These are phyloP conservation scores for Zosterops hypoxanthus DNA, from an alignment of 2,113 vertebrate genomes.

Conservation along the genomic window DNA sequence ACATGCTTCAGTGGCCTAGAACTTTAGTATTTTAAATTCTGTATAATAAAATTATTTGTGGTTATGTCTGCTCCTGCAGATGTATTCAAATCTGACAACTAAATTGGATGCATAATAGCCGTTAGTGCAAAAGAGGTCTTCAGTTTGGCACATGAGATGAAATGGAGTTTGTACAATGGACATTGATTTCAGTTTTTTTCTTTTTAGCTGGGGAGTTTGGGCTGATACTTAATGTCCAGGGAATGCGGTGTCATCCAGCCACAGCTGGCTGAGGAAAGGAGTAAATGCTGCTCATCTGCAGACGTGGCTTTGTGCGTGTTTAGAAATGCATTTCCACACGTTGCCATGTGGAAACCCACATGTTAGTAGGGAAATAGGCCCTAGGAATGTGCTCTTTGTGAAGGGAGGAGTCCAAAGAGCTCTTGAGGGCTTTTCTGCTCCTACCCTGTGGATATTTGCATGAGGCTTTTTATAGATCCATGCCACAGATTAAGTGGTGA, in stretches of 20 bases:
- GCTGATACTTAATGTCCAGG: background rate
- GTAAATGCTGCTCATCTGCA: background rate
- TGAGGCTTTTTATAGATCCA: background rate
- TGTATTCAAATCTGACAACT: background rate
- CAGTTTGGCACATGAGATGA: background rate
- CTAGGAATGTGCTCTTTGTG: background rate
- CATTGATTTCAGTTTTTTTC: background rate
- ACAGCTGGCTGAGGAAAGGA: background rate
- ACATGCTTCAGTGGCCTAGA: background rate
- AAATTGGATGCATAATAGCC: background rate
- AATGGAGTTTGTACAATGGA: background rate
- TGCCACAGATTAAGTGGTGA: background rate
- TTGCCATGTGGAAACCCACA: background rate
- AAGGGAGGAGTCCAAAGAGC: background rate
- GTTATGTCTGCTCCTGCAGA: background rate
- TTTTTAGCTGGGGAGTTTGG: background rate
- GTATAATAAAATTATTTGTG: background rate
- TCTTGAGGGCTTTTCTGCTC: background rate
- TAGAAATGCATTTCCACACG: background rate
- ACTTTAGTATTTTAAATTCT: background rate
- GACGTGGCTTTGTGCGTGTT: rapidly evolving
- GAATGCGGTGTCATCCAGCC: background rate
- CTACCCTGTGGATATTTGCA: rapidly evolving
- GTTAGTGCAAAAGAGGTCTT: background rate
- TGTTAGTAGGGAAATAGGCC: background rate